phyloP scores from a whole-genome alignment of 2,797 vertebrate genomes.

The Megaceryle alcyon region DNA sequence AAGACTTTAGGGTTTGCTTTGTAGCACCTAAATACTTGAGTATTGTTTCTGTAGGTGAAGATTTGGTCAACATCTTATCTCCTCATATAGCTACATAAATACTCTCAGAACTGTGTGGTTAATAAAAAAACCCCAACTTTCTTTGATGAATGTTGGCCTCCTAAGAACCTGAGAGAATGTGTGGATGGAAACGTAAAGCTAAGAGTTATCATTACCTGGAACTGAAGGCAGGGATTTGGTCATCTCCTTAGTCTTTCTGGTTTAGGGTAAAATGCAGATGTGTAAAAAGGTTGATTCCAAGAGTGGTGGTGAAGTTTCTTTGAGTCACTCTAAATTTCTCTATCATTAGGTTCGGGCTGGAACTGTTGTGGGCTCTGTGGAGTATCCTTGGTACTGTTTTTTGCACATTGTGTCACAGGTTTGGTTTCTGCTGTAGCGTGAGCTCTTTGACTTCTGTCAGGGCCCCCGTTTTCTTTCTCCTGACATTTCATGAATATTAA shows the following conservation, averaged over 20 bases:
- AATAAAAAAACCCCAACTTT: neutral
- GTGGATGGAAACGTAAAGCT: neutral
- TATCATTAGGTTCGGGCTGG: neutral
- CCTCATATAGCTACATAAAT: neutral
- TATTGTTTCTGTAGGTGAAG: neutral
- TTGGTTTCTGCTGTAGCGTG: neutral
- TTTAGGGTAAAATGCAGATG: neutral
- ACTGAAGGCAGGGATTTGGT: neutral
- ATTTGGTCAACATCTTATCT: neutral
- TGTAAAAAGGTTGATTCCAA: too few relatives aligned
- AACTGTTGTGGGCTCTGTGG: neutral
- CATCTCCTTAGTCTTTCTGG: neutral
- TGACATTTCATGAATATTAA: neutral
- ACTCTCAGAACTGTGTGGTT: neutral
- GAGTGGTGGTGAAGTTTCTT: too few relatives aligned
- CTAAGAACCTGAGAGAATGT: neutral
- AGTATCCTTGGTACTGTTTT: neutral
- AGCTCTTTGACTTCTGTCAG: neutral
- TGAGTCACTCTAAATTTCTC: neutral
- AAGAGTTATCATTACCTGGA: neutral
- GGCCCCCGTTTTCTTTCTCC: neutral
- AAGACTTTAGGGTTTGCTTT: neutral
- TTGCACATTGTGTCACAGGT: rapidly evolving
- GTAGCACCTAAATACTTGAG: neutral
- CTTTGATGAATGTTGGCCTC: rapidly evolving